These are phyloP conservation scores for Drosophila cardini DNA, from an alignment of 1,140 invertebrate species.

Conservation along the genomic window DNA sequence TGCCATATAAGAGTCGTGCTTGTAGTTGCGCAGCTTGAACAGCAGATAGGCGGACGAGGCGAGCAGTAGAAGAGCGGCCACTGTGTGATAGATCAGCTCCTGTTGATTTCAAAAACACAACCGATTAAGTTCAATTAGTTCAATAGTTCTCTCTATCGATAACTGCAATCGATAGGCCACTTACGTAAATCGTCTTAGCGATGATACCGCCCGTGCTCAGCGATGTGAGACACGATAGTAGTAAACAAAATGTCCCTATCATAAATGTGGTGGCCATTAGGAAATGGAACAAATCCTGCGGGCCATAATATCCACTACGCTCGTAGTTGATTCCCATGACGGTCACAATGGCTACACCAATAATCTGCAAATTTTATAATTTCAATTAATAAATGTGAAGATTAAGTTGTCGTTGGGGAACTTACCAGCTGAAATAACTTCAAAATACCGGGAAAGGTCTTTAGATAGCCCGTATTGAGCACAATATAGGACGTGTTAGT, in stretches of 20 bases:
- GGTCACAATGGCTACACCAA: conserved; percentile 90
- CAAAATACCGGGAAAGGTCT: conserved; percentile 89
- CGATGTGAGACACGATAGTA: conserved; percentile 90
- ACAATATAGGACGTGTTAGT: conserved; percentile 90
- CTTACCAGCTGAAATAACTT: conserved; percentile 91
- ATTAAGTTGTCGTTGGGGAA: background rate
- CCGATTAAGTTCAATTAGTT: too few species aligned
- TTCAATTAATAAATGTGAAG: background rate
- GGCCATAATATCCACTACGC: conserved; percentile 63
- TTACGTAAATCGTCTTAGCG: conserved; percentile 93
- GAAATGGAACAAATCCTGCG: conserved; percentile 90
- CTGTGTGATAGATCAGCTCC: conserved; percentile 92
- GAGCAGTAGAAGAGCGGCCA: conserved; percentile 89
- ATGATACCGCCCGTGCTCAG: conserved; percentile 91
- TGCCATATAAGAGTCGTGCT: conserved; percentile 88
- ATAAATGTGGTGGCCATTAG: conserved; percentile 88
- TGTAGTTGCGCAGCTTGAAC: conserved; percentile 85
- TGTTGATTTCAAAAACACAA: conserved; percentile 70
- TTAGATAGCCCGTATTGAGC: conserved; percentile 91
- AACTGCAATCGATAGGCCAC: conserved; percentile 83
- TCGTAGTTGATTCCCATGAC: conserved; percentile 88
- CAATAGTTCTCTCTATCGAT: background rate
- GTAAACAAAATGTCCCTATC: conserved; percentile 90
- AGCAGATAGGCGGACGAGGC: conserved; percentile 88
- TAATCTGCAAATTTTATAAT: conserved; percentile 85